Evolutionary conservation across 1,140 invertebrate genomes (phyloP), one percentile per base, ranked within the genome.

Genomic region (Lucilia sericata): DNA sequence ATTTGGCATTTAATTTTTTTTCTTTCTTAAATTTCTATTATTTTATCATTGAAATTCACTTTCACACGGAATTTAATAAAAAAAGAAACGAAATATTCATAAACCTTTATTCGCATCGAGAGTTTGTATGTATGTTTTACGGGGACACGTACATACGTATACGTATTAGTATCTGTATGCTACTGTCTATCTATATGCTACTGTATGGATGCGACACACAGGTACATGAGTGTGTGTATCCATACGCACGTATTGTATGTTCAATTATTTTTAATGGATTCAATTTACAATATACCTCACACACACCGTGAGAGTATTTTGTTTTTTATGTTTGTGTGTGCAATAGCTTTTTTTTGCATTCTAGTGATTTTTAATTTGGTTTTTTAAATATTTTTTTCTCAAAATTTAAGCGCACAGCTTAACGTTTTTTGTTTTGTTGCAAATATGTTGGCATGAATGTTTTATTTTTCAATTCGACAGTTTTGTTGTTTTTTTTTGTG

Each of bases 11-110:
- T 70, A 21, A 36, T 70, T 70, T 9, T n/a, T n/a, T 70, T 70
- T 70, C 10, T 70, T 21, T 70, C 19, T 70, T 70, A 19, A 70
- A 70, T 70, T 70, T 70, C 65, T 70, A 70, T 70, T 19, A 25
- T 5, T 10, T 70, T 70, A 19, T 70, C n/a, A 70, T 70, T 70
- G 65, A 70, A 70, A 70, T 70, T 70, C 65, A 70, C 65, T 70
- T 70, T 70, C 60, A 21, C 65, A 21, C 21, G 19, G 5, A 70
- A 70, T 70, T 70, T 10, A 25, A 25, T 25, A 12, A 25, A 70
- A 70, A 25, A 70, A 70, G 7, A 70, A 70, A 7, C 13, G 55
- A 70, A 70, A 70, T 21, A 21, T 12, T 70, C n/a, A 21, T 21
- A 70, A 21, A 21, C 10, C 65, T 21, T 70, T n/a, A 70, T 10